A percentile compares a stretch with the other conserved stretches of the same genome.
phyloP scores from a whole-genome alignment of 2,888 invertebrate genomes.

The Orthonychiurus folsomi region DNA sequence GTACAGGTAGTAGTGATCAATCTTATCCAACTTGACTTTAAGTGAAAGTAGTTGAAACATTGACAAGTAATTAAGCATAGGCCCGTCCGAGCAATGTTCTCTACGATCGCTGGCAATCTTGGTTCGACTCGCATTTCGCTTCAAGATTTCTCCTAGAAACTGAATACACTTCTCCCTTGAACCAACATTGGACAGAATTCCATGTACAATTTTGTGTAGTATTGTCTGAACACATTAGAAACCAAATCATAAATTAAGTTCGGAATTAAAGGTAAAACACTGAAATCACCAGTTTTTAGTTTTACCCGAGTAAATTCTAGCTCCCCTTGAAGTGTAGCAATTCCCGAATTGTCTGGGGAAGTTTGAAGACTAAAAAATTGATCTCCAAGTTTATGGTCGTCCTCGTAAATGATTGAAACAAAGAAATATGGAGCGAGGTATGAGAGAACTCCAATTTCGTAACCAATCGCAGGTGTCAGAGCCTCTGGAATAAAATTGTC shows the following conservation, averaged over 20 bases:
- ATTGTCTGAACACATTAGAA: slow-evolving; percentile 53
- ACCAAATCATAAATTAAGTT: slow-evolving; percentile 15
- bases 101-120: slow-evolving; percentile 85
- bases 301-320: slow-evolving; percentile 63
- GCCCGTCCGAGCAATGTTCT: slow-evolving; percentile 82
- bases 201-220: slow-evolving; percentile 72
- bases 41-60: slow-evolving; percentile 82
- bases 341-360: slow-evolving; percentile 56
- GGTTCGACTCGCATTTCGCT: slow-evolving; percentile 73
- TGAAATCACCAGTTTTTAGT: slow-evolving; percentile 8
- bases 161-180: slow-evolving; percentile 70
- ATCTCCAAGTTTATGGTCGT: slow-evolving; percentile 80
- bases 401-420: slow-evolving; percentile 86
- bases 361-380: slow-evolving; percentile 56
- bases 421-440: slow-evolving; percentile 86
- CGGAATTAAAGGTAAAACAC: slow-evolving; percentile 22
- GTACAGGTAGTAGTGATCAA: slow-evolving; percentile 82
- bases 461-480: slow-evolving; percentile 63
- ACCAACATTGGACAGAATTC: slow-evolving; percentile 68
- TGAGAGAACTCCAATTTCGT: slow-evolving; percentile 75
- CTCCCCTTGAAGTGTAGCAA: slow-evolving; percentile 64
- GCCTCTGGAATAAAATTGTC: slow-evolving; percentile 64
- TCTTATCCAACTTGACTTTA: slow-evolving; percentile 80
- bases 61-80: slow-evolving; percentile 85
- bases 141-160: slow-evolving; percentile 68